Evolutionary conservation across 2,888 invertebrate species (phyloP).

Genomic region (Entomobrya proxima): DNA sequence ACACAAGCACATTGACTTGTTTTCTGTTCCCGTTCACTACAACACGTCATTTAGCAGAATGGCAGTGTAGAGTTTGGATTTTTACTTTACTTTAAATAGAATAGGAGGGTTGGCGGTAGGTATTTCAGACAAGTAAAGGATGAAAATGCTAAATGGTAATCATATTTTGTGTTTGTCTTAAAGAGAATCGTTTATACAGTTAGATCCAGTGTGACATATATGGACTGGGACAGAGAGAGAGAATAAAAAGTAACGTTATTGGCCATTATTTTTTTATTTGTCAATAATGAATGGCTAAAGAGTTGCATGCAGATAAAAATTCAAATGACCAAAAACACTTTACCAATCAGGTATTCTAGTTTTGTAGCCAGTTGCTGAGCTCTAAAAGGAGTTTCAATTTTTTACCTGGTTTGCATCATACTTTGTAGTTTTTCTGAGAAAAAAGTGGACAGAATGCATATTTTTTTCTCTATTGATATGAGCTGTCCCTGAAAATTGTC

Average conservation of each 20-base stretch:
- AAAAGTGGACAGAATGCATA: slow-evolving; percentile 27
- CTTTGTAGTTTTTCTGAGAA: neutral
- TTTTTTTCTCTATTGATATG: no score
- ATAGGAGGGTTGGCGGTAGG: slow-evolving; percentile 11
- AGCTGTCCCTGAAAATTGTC: slow-evolving; percentile 61
- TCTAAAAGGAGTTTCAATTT: slow-evolving; percentile 18
- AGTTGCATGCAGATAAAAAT: slow-evolving; percentile 24
- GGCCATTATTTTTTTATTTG: neutral
- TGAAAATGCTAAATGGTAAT: slow-evolving; percentile 10
- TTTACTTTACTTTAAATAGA: slow-evolving; percentile 49
- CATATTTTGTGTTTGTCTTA: neutral
- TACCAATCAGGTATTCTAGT: neutral
- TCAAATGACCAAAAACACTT: neutral
- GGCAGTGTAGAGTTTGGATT: slow-evolving; percentile 24
- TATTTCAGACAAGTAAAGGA: neutral
- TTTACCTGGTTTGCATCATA: neutral
- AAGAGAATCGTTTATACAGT: neutral
- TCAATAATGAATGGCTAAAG: slow-evolving; percentile 35
- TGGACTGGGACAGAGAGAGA: neutral
- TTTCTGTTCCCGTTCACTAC: slow-evolving; percentile 24
- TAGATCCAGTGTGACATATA: slow-evolving; percentile 20
- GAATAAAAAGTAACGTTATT: neutral
- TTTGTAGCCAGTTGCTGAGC: neutral
- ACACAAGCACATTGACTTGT: slow-evolving; percentile 32
- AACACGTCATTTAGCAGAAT: slow-evolving; percentile 29